Evolutionary conservation across 2,113 vertebrate species (phyloP).

Genomic region (Cichladusa arquata): DNA sequence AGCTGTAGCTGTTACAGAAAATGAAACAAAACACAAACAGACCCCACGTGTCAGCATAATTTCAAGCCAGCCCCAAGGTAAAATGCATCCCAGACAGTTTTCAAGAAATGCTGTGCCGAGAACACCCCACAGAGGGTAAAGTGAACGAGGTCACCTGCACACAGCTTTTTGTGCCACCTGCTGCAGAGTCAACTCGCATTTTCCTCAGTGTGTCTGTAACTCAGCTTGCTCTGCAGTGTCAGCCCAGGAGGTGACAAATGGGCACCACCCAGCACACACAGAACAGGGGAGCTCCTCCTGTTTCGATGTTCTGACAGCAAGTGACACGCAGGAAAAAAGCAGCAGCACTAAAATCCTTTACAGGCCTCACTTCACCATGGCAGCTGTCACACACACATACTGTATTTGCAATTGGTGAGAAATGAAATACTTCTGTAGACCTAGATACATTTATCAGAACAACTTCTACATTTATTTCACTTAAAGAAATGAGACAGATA

Average conservation of each 20-base stretch:
- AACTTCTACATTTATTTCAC: background rate
- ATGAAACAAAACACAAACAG: background rate
- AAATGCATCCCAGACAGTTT: background rate
- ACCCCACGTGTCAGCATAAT: background rate
- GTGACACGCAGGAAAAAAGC: background rate
- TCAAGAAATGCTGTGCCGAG: background rate
- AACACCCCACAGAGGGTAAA: background rate
- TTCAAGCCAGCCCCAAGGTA: background rate
- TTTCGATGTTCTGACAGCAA: background rate
- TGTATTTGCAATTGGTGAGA: background rate
- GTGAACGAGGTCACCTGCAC: background rate
- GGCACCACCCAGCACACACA: background rate
- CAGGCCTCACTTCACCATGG: background rate
- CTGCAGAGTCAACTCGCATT: background rate
- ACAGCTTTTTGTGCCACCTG: background rate
- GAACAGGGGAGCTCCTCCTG: background rate
- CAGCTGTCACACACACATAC: background rate
- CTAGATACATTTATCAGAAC: background rate
- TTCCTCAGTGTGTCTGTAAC: background rate
- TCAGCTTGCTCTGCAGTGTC: background rate
- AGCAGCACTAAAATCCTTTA: background rate
- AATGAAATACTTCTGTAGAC: background rate
- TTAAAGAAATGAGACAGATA: background rate
- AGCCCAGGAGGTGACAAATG: background rate
- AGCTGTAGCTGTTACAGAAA: background rate